These are phyloP conservation scores for Sinelater perroti DNA, from an alignment of 2,888 invertebrate species.

Conservation along the genomic window DNA sequence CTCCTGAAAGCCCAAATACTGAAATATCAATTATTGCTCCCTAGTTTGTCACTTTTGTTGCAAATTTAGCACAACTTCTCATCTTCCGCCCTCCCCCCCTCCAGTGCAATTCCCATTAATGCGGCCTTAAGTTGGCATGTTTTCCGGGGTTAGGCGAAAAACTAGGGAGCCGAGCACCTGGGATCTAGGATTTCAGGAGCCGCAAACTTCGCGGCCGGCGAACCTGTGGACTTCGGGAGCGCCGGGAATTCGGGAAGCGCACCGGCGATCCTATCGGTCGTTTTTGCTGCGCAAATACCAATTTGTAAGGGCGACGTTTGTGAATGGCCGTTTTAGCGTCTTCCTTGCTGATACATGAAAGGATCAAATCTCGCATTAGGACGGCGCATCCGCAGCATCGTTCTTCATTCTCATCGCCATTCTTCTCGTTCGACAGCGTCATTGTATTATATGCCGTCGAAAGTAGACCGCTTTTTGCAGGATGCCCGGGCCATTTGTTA, in stretches of 20 bases:
- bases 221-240: constrained; percentile 5
- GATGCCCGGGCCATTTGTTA: constrained; percentile 48
- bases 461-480: constrained; percentile 40
- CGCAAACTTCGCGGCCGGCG: neutral
- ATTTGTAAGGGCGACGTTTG: constrained; percentile 35
- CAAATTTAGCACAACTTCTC: too few species aligned
- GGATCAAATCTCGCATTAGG: constrained; percentile 44
- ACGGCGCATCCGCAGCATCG: constrained; percentile 46
- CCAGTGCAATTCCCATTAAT: too few species aligned
- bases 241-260: neutral
- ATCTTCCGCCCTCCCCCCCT: too few species aligned
- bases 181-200: neutral
- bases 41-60: too few species aligned
- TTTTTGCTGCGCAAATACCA: constrained; percentile 27
- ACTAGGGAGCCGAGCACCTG: constrained; percentile 3
- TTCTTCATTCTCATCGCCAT: constrained; percentile 46
- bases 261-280: constrained; percentile 14
- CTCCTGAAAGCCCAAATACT: neutral
- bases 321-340: constrained; percentile 34
- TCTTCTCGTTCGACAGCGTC: constrained; percentile 44
- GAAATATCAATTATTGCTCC: too few species aligned
- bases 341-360: constrained; percentile 42
- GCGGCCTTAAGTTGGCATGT: too few species aligned
- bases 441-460: constrained; percentile 40
- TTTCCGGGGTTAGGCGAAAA: neutral